Percentiles rank a stretch among this genome's conserved stretches.
Evolutionary conservation across 2,113 vertebrate genomes (phyloP).

Genomic region (Pseudorectes ferrugineus): DNA sequence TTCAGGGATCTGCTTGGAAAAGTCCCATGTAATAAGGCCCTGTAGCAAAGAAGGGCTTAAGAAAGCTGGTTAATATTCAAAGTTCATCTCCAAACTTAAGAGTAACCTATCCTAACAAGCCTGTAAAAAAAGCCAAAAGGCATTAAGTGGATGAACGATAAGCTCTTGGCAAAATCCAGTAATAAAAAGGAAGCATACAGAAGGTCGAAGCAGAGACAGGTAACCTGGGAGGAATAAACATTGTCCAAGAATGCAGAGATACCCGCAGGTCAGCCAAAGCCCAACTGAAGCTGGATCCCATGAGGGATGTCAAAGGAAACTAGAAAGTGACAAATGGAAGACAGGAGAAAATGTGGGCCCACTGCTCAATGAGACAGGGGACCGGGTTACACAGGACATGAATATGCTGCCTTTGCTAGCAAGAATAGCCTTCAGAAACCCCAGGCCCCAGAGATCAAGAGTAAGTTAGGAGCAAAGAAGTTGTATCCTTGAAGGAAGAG

Average conservation of each 20-base stretch:
- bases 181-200: background rate
- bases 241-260: background rate
- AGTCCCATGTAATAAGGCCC: background rate
- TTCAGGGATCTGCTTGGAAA: background rate
- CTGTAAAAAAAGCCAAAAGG: background rate
- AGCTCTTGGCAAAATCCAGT: background rate
- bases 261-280: background rate
- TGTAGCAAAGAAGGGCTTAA: background rate
- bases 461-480: background rate
- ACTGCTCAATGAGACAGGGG: background rate
- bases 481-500: background rate
- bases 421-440: background rate
- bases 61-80: background rate
- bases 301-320: background rate
- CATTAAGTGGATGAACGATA: background rate
- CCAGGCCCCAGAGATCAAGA: background rate
- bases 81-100: background rate
- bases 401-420: background rate
- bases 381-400: background rate
- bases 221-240: background rate
- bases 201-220: background rate
- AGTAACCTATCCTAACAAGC: background rate
- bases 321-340: background rate
- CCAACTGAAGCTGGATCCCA: background rate
- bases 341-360: background rate